A percentile compares a stretch with the other conserved stretches of the same genome.
These are phyloP conservation scores for Melinaea marsaeus DNA, from an alignment of 2,888 invertebrate genomes.

Conservation along the genomic window DNA sequence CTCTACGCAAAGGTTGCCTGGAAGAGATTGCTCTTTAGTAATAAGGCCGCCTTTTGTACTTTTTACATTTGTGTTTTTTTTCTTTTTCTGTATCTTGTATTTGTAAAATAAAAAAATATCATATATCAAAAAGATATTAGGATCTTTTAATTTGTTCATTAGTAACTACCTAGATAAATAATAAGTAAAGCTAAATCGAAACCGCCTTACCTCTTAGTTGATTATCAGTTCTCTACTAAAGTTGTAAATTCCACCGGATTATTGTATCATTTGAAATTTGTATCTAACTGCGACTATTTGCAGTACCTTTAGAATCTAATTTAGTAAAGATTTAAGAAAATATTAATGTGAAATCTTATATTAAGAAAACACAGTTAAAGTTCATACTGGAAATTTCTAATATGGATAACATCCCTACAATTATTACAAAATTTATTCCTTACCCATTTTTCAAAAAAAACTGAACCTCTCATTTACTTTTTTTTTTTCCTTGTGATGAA, in stretches of 20 bases:
- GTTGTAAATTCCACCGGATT: not conserved
- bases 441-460: not conserved
- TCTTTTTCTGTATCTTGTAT: too few species aligned
- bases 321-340: not conserved
- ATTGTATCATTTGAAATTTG: not conserved
- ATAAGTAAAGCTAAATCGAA: not conserved
- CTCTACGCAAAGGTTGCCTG: too few species aligned
- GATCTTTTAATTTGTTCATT: not conserved
- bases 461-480: too few species aligned
- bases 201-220: not conserved
- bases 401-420: not conserved
- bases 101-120: too few species aligned
- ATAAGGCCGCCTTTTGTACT: too few species aligned
- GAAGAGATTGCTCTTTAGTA: too few species aligned
- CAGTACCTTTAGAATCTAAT: not conserved
- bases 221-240: not conserved
- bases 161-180: not conserved
- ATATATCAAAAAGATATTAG: too few species aligned
- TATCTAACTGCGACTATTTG: not conserved
- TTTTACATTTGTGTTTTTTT: too few species aligned
- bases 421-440: not conserved
- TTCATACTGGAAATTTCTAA: not conserved
- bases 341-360: not conserved
- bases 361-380: not conserved
- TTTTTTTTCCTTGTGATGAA: too few species aligned